Percentiles rank a stretch among this genome's conserved stretches.
Conservation (phyloP, 2,113 vertebrate species). For the Pangasianodon gigas region DNA sequence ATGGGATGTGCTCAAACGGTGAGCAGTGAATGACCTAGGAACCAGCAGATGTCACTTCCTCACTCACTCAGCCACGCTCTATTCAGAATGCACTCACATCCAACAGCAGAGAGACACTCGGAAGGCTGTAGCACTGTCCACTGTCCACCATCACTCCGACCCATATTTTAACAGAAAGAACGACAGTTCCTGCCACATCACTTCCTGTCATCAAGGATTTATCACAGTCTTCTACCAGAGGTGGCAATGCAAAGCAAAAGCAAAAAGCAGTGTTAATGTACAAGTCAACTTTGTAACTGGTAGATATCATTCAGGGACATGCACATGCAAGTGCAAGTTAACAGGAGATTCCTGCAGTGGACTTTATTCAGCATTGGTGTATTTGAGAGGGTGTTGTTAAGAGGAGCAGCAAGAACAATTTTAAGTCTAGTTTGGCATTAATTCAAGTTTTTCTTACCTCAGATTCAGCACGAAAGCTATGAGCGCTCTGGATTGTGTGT, state of each 20-base stretch:
- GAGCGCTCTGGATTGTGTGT: background rate
- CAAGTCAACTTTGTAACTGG: background rate
- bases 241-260: background rate
- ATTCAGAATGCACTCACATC: background rate
- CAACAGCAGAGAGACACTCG: background rate
- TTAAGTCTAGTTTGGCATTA: constrained; percentile 16
- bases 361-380: constrained; percentile 14
- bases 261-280: constrained; percentile 3
- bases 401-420: constrained; percentile 1
- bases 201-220: constrained; percentile 2
- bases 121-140: background rate
- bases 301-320: background rate
- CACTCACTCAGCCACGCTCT: background rate
- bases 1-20: constrained; percentile 43
- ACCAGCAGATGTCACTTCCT: constrained; percentile 22
- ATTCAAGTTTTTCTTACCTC: constrained; percentile 39
- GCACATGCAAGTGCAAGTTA: background rate
- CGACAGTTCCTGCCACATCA: constrained; percentile 1
- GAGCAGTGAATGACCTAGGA: constrained; percentile 39
- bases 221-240: background rate
- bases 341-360: constrained; percentile 7
- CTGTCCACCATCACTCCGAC: background rate
- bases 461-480: constrained; percentile 34
- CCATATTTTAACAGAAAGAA: background rate
- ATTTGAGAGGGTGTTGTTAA: background rate